Percentiles rank a stretch among this genome's conserved stretches.
Conservation (phyloP, 2,888 invertebrate genomes). For the Drosophila niveifrons region DNA sequence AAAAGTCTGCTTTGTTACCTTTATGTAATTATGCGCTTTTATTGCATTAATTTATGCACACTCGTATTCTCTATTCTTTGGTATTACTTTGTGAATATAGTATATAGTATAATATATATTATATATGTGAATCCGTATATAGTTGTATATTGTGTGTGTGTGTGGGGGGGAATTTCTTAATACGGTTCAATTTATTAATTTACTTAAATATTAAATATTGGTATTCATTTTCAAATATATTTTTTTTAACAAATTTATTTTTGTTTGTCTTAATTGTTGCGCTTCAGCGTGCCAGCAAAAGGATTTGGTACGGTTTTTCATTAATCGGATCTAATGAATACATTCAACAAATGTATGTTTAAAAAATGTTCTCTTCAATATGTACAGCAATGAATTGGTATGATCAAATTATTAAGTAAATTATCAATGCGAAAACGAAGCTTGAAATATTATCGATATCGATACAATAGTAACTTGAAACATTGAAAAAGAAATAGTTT, state of each 20-base stretch:
- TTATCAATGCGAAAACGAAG: no score
- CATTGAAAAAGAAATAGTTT: no score
- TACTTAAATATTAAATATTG: not conserved
- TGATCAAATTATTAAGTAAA: no score
- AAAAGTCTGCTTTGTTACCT: not conserved
- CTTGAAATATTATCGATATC: no score
- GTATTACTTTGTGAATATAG: not conserved
- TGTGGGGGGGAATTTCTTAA: not conserved
- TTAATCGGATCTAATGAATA: not conserved
- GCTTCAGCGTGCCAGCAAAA: constrained; percentile 6
- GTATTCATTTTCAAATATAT: no score
- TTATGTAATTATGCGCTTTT: constrained; percentile 1
- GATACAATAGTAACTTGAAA: no score
- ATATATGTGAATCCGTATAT: not conserved
- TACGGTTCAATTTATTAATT: not conserved
- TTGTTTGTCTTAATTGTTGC: not conserved
- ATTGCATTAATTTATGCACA: constrained; percentile 1
- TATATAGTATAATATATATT: not conserved
- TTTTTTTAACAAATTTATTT: no score
- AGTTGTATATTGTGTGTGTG: not conserved
- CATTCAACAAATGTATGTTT: not conserved
- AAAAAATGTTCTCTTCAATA: not conserved
- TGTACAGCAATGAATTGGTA: not conserved
- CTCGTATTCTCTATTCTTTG: not conserved
- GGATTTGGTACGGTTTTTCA: constrained; percentile 9